Evolutionary conservation across 35 echinoderm and acorn worm genomes (phyloP), one percentile per base, ranked within the genome.

Genomic region (Nesometra sesokonis): DNA sequence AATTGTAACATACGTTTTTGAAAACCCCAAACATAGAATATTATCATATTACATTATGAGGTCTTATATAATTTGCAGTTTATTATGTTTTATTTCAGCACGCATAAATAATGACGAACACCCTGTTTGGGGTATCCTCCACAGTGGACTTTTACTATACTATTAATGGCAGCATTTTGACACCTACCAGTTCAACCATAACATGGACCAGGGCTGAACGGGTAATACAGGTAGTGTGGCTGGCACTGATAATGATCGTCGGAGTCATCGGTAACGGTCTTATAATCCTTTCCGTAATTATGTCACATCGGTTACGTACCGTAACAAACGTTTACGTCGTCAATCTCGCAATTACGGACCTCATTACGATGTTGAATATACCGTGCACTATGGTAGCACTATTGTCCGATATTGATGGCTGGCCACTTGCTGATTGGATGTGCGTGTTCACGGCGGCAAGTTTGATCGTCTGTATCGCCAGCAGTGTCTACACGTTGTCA

Each of bases 301-400:
- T 91, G 3, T 87, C 90, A n/a, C 57, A 47, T 31, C 79, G 84
- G 29, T 82, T 91, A 32, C 90, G 86, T 0, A 76, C 79, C 21
- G 37, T 81, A 21, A 87, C 90, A 8, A 87, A 91, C 85, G 86
- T 47, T 15, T 87, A 87, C 80, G 90, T 91, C 5, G 85, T 91
- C 23, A 87, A 87, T 46, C 52, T 91, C 15, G 77, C 43, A 31
- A 39, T 80, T 32, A 40, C 90, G 8, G 90, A 91, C 37, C 85
- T 91, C 7, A 17, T 91, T 5, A 87, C 90, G n/a, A 52, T 80
- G 11, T 81, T 91, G 35, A 77, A 32, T 36, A 81, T 91, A 0
- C 90, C 90, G 0, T 91, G 79, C 38, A 29, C 52, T 21, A 43
- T 87, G 27, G 85, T 87, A 11, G 90, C 85, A 2, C 0, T 91